These are phyloP conservation scores for Corvus hawaiiensis DNA, from an alignment of 2,113 vertebrate genomes.

Conservation along the genomic window DNA sequence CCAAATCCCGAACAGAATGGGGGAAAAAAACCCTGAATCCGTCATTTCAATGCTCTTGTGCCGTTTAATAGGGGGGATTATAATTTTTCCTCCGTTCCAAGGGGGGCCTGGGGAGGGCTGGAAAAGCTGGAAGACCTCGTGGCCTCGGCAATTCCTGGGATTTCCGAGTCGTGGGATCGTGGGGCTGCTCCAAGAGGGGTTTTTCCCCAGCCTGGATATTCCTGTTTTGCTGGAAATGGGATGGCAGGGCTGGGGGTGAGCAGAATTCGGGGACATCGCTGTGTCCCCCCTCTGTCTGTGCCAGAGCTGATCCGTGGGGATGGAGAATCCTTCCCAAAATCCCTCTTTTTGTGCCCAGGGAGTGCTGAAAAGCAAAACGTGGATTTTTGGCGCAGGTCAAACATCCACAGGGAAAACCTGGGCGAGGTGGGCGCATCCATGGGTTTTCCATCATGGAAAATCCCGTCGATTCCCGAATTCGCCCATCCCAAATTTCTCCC, in stretches of 20 bases:
- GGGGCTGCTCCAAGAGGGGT: not conserved
- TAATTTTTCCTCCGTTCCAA: fast-evolving
- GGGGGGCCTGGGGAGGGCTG: not conserved
- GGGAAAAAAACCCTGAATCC: not conserved
- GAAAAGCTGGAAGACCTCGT: not conserved
- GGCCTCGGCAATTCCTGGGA: fast-evolving
- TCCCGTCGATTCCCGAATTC: not conserved
- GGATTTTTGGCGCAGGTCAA: not conserved
- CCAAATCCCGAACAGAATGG: not conserved
- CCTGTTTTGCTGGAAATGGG: not conserved
- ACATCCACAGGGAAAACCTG: not conserved
- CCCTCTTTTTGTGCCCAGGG: not conserved
- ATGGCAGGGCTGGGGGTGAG: not conserved
- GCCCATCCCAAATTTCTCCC: not conserved
- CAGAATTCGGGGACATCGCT: not conserved
- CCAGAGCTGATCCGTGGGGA: fast-evolving
- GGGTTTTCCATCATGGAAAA: not conserved
- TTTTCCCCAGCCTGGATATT: not conserved
- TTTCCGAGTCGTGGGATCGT: not conserved
- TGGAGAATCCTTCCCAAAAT: fast-evolving
- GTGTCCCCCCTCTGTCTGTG: fast-evolving
- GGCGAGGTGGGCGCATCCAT: not conserved
- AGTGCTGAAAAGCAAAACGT: fast-evolving
- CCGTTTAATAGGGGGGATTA: fast-evolving
- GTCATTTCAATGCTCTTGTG: not conserved